Evolutionary conservation across 2,113 vertebrate species (phyloP).

Genomic region (Ailuropoda melanoleuca): DNA sequence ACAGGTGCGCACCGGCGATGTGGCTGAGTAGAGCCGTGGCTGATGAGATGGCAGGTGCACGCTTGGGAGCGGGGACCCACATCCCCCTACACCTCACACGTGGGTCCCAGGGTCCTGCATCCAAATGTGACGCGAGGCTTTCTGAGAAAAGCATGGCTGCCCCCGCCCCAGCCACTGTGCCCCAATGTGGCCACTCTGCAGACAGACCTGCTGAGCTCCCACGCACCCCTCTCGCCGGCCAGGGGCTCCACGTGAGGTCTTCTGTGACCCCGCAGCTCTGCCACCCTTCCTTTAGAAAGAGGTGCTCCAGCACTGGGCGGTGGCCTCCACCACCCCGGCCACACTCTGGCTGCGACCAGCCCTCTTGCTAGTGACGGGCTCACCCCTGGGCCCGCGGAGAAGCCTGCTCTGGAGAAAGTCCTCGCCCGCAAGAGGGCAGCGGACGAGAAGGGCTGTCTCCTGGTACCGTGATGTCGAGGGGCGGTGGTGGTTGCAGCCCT

Average conservation of each 20-base stretch:
- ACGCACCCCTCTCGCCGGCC: background rate
- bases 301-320: rapidly evolving
- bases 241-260: background rate
- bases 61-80: rapidly evolving
- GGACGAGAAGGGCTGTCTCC: too few relatives aligned
- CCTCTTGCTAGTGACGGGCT: rapidly evolving
- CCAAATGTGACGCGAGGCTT: background rate
- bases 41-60: rapidly evolving
- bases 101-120: background rate
- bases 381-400: background rate
- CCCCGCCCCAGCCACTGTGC: background rate
- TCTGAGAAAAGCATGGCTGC: background rate
- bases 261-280: rapidly evolving
- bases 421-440: background rate
- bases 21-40: background rate
- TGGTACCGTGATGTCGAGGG: rapidly evolving
- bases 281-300: background rate
- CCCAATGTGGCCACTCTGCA: background rate
- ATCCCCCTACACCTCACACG: rapidly evolving
- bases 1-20: rapidly evolving
- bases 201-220: background rate
- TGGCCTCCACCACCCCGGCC: background rate
- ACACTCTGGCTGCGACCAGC: background rate
- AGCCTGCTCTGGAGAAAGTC: rapidly evolving
- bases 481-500: background rate